Evolutionary conservation across 2,113 vertebrate genomes (phyloP), one percentile per base, ranked within the genome.

Genomic region (Nerophis lumbriciformis): DNA sequence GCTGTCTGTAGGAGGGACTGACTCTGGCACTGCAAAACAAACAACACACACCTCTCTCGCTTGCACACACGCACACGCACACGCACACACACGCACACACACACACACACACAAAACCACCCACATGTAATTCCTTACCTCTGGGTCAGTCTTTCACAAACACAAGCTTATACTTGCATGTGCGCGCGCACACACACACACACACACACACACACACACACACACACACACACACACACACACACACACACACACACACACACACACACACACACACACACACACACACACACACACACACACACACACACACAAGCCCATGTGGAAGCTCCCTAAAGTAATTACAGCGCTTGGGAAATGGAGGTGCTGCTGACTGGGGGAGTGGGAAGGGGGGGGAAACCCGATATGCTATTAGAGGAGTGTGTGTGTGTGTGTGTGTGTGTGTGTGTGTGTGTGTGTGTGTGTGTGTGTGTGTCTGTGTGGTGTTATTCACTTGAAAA

Each of bases 401-500:
- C 86, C 71, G 88, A 90, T 90, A 90, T 83, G 83, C 85, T 85
- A 88, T 90, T 91, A 90, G 81, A 80, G 72, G 57, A 62, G 69
- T 56, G 52, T 8, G 52, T 19, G 16, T 19, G 36, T 5, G 51
- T 6, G 51, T 1, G 51, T 35, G 21, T 1, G 51, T 35, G 21
- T 13, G 51, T 2, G 6, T 8, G 53, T 8, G 53, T 14, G 53
- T 7, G 52, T 53, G 28, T 28, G 21, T 28, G 21, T 28, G 21
- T 28, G 21, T 28, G 21, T 28, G 21, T 28, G 21, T 28, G 21
- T 28, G 21, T 28, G 21, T 28, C 1, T 3, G 21, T 28, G 28
- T 42, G 3, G 39, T 8, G 39, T 0, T 11, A 45, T 45, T 12
- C 3, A 45, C 42, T 45, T 12, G 42, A 45, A 8, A 10, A 10